These are phyloP conservation scores for Ichneumoninae sp. DNA, from an alignment of 2,888 invertebrate genomes.

Conservation along the genomic window DNA sequence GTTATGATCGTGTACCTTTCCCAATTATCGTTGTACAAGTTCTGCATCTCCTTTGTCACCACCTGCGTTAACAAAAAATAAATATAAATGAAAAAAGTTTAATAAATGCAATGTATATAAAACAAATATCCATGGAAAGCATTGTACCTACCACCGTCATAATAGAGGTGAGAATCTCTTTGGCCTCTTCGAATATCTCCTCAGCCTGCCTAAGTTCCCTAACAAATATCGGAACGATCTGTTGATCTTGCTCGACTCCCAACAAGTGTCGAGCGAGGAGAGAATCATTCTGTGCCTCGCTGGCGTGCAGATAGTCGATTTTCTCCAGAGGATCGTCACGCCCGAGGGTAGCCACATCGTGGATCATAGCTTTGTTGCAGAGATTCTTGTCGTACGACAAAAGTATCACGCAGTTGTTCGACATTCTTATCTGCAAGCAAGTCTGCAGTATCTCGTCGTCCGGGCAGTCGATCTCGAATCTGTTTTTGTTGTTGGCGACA, in stretches of 20 bases:
- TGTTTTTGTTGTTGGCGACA: conserved; percentile 74
- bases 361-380: conserved; percentile 82
- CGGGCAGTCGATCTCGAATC: conserved; percentile 79
- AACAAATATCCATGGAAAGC: background rate
- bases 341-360: conserved; percentile 78
- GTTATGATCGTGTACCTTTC: conserved; percentile 76
- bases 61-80: conserved; percentile 71
- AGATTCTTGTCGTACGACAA: conserved; percentile 83
- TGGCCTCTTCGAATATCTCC: conserved; percentile 75
- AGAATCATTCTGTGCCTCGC: conserved; percentile 65
- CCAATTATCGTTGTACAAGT: conserved; percentile 80
- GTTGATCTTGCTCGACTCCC: conserved; percentile 53
- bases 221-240: conserved; percentile 56
- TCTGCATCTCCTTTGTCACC: conserved; percentile 78
- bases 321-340: conserved; percentile 78
- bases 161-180: conserved; percentile 74
- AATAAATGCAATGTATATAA: background rate
- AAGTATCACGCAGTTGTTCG: conserved; percentile 79
- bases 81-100: background rate
- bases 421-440: conserved; percentile 82
- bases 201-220: conserved; percentile 73
- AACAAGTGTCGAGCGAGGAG: conserved; percentile 57
- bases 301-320: conserved; percentile 75
- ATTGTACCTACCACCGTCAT: conserved; percentile 73
- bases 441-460: conserved; percentile 85